A percentile compares a stretch with the other conserved stretches of the same genome.
phyloP scores from a whole-genome alignment of 2,113 vertebrate species.

The Cercopithecus mona region DNA sequence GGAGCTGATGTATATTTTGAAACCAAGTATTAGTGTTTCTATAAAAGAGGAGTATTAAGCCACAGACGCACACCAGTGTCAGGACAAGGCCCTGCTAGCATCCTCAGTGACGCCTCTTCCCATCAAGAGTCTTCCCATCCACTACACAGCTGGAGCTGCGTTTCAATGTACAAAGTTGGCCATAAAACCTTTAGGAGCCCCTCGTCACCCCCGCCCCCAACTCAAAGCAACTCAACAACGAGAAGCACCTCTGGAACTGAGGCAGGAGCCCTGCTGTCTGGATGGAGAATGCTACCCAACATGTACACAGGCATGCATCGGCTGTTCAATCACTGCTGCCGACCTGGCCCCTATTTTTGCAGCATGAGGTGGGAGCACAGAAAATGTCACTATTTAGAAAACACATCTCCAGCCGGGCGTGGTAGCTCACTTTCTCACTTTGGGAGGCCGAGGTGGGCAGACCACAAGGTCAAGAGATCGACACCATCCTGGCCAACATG shows the following conservation, averaged over 20 bases:
- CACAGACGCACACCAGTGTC: rapidly evolving
- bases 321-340: not conserved
- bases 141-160: too few species aligned
- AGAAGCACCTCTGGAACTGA: not conserved
- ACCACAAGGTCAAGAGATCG: too few species aligned
- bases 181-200: not conserved
- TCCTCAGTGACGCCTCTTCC: rapidly evolving
- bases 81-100: rapidly evolving
- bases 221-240: not conserved
- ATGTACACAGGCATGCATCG: rapidly evolving
- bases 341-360: not conserved
- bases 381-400: not conserved
- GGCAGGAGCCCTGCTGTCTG: not conserved
- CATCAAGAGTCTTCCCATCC: too few species aligned
- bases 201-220: not conserved
- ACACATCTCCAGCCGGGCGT: not conserved
- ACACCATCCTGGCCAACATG: too few species aligned
- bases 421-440: too few species aligned
- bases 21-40: not conserved
- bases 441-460: too few species aligned
- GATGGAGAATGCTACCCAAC: too few species aligned
- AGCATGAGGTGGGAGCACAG: not conserved
- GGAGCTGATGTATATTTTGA: not conserved
- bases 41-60: not conserved
- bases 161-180: rapidly evolving